These are phyloP conservation scores for Gymnarchus niloticus DNA, from an alignment of 2,113 vertebrate species.

Conservation along the genomic window DNA sequence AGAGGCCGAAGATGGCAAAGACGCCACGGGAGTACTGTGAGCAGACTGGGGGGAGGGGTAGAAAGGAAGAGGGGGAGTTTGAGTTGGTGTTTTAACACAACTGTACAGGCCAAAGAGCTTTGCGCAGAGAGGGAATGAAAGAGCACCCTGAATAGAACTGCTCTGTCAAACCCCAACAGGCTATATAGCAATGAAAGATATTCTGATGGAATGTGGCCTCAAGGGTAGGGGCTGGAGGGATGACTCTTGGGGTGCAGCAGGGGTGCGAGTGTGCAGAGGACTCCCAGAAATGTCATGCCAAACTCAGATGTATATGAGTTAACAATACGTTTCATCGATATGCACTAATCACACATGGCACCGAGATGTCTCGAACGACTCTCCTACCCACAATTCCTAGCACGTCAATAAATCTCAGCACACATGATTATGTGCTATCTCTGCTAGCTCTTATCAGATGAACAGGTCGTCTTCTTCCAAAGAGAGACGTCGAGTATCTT, in stretches of 20 bases:
- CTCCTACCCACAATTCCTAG: neutral
- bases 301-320: too few relatives aligned
- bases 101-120: neutral
- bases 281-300: too few relatives aligned
- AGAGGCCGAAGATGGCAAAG: conserved; percentile 97
- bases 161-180: too few relatives aligned
- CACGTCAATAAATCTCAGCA: neutral
- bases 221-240: too few relatives aligned
- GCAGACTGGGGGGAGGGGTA: conserved; percentile 70
- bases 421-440: conserved; percentile 3
- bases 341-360: neutral
- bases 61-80: neutral
- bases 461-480: conserved; percentile 28
- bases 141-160: too few relatives aligned
- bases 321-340: too few relatives aligned
- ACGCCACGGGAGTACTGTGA: conserved; percentile 97
- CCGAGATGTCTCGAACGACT: neutral
- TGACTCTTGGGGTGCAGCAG: too few relatives aligned
- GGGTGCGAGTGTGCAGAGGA: too few relatives aligned
- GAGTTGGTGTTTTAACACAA: neutral
- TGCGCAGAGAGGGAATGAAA: too few relatives aligned
- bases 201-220: too few relatives aligned
- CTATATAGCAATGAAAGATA: too few relatives aligned
- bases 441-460: neutral
- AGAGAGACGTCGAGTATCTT: conserved; percentile 42